Evolutionary conservation across 2,888 invertebrate species (phyloP), one percentile per base, ranked within the genome.

Genomic region (Epinotia brunnichana): DNA sequence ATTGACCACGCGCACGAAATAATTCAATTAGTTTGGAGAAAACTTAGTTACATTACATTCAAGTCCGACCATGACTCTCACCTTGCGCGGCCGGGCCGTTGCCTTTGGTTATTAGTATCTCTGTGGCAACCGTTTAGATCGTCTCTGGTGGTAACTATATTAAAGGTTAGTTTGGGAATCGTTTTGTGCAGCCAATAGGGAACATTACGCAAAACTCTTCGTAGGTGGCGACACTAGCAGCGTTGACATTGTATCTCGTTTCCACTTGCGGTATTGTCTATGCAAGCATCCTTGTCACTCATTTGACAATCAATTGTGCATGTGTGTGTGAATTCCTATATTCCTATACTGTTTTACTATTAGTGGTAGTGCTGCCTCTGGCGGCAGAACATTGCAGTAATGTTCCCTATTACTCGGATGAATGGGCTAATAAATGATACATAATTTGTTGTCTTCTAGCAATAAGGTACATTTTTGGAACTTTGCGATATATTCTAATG

Each of bases 31-130:
- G 3, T 51, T 68, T 48, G 21, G 68, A 62, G 68, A 72, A 72
- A 72, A 72, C 72, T 68, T 62, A 57, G 61, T 61, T 48, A 66
- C 53, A 72, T 39, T 54, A 66, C 53, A 72, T 39, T 54, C 41
- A 44, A 67, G 67, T 62, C 35, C 15, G 66, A 54, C 72, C 72
- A 67, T 68, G 72, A 72, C 72, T 72, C 68, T 72, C 62, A 62
- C 72, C 72, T 72, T 72, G 72, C 44, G 15, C 54, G 72, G 62
- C 39, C 72, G 21, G 72, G 62, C 39, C 72, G 21, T 57, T 72
- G 48, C 44, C 67, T 21, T 57, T 19, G 62, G 19, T 60, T 10
- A 67, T 72, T 72, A 61, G 44, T 60, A 64, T 13, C 54, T 17
- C 54, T 66, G 54, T 17, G 54, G 44, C n/a, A 51, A 72, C 48